Conservation (phyloP, 2,113 vertebrate genomes). For the Microcebus lehilahytsara region DNA sequence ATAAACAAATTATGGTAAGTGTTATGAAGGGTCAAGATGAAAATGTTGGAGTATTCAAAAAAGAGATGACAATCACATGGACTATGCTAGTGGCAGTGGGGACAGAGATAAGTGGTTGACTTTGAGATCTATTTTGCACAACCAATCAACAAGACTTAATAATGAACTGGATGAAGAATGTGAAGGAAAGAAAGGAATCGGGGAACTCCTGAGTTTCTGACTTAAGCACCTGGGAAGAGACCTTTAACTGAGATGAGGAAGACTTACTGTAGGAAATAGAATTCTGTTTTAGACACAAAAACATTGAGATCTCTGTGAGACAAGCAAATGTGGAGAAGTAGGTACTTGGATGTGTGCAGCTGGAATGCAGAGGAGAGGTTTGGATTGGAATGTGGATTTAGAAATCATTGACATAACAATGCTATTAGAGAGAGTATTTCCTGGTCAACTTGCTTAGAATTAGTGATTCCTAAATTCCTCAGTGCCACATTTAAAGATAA, state of each 20-base stretch:
- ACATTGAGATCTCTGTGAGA: constrained; percentile 24
- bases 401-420: neutral
- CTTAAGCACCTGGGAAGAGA: neutral
- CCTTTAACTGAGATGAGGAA: constrained; percentile 3
- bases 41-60: neutral
- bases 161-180: constrained; percentile 11
- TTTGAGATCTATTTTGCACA: constrained; percentile 8
- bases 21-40: neutral
- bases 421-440: neutral
- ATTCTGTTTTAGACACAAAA: neutral
- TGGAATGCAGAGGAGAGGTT: neutral
- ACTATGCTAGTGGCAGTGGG: neutral
- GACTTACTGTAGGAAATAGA: neutral
- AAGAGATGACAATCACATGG: neutral
- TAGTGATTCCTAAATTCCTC: neutral
- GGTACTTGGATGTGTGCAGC: neutral
- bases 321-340: neutral
- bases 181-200: neutral
- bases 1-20: neutral
- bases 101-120: neutral
- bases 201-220: neutral
- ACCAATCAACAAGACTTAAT: neutral
- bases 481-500: neutral
- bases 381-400: neutral
- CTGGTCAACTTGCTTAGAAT: neutral